Percentiles rank a stretch among this genome's conserved stretches.
phyloP scores from a whole-genome alignment of 2,113 vertebrate species.

The Eulacestoma nigropectus region DNA sequence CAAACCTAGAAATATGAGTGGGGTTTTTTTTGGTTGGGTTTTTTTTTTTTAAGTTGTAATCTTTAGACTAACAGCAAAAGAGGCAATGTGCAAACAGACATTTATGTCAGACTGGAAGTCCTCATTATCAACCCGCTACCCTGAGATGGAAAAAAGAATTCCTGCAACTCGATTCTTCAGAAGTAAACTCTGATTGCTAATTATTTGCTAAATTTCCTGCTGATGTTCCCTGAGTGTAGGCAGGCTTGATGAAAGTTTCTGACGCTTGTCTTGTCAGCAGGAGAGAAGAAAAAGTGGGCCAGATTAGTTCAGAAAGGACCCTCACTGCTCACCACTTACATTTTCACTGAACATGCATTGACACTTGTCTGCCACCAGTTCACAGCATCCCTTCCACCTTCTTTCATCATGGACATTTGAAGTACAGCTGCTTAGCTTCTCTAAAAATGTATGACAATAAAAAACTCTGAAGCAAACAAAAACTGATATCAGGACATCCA shows the following conservation, averaged over 20 bases:
- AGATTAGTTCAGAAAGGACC: constrained; percentile 4
- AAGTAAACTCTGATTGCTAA: constrained; percentile 48
- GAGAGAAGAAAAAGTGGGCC: constrained; percentile 9
- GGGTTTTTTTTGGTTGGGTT: not conserved
- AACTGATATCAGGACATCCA: accelerated
- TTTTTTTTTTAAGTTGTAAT: not conserved
- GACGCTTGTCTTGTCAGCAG: constrained; percentile 6
- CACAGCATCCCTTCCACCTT: not conserved
- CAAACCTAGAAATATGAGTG: not conserved
- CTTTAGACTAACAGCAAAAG: not conserved
- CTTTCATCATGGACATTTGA: not conserved
- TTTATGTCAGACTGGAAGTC: not conserved
- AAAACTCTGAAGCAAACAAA: not conserved
- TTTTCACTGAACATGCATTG: not conserved
- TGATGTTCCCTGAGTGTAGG: constrained; percentile 19
- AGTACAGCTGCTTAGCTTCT: not conserved
- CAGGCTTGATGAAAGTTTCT: constrained; percentile 48
- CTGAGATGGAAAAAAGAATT: not conserved
- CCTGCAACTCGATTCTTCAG: not conserved
- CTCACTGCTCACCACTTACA: not conserved
- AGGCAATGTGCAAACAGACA: not conserved
- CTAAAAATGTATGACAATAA: not conserved
- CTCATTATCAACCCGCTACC: not conserved
- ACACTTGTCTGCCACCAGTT: not conserved
- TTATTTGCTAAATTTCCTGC: constrained; percentile 50